Evolutionary conservation across 2,113 vertebrate species (phyloP), one percentile per base, ranked within the genome.

Genomic region (Synchiropus splendidus): DNA sequence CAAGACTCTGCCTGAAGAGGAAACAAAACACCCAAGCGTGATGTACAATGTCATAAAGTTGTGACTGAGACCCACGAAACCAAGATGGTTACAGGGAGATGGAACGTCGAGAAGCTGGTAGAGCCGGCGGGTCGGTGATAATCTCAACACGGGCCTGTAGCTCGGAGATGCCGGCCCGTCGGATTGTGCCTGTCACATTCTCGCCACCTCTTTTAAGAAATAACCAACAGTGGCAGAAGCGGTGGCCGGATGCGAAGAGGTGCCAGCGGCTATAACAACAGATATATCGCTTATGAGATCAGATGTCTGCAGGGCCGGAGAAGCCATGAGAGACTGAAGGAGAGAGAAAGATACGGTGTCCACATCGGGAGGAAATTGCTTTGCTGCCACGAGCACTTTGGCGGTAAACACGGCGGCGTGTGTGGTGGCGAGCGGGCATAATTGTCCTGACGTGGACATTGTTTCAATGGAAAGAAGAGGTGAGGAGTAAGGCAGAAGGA

Each of bases 261-360:
- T 82, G 74, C 73, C 75, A 82, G 64, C 66, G 73, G 68, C 70
- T 61, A 75, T 81, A 79, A 80, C 73, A 70, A 78, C 71, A 77
- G 75, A 80, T 82, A 86, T 81, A 83, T 79, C 69, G 79, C 74
- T 83, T 83, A 83, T 86, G 70, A 84, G 75, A 86, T 83, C 77
- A 82, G 72, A 82, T 82, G 79, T 83, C 80, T 76, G 64, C 70
- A 59, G 68, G 79, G 76, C 64, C 50, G 38, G 70, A 62, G 69
- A 43, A 77, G 63, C 70, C 72, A 78, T 58, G 66, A 73, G 73
- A 75, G 68, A 71, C 62, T 60, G 68, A 54, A 61, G 60, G 36
- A 31, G 50, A 15, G 41, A 38, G 51, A 56, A 48, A 58, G 54
- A 75, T 64, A 72, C 59, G 74, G 67, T 70, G 64, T 69, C 67